Base-by-base conservation (phyloP, 92 coral and sea anemone species). In the Phenganax stokvisi region DNA sequence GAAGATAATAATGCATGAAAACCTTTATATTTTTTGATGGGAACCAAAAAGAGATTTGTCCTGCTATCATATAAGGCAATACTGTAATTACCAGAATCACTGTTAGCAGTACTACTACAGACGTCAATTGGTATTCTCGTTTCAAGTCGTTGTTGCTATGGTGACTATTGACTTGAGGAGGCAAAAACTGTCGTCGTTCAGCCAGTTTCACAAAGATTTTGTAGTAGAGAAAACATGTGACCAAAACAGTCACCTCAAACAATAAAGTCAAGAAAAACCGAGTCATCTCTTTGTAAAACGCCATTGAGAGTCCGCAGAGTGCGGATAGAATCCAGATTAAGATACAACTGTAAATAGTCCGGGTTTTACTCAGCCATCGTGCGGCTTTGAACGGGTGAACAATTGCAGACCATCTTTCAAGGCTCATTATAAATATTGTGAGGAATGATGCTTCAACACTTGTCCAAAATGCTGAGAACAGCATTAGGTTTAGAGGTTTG, bases 161-260 rank as follows among this genome's bases (percentile, higher is more conserved):
- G 30, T 9, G 25, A 47, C 82, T 60, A 17, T 11, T 63, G 9
- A 63, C 16, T 53, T 78, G 82, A 11, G 60, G 51, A 15, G 82
- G 72, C 57, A 78, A 73, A 52, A 58, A 63, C 16, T 29, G 59
- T 25, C 73, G 51, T 12, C 82, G 82, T 51, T 78, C 71, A 0
- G 29, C 72, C 30, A 78, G 82, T 51, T 78, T 78, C 12, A 78
- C 51, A 60, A 78, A 78, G 59, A 78, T 64, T 63, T 78, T 78
- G 73, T 64, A 78, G 61, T 78, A 78, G 0, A 78, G 60, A 52
- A 62, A 37, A 9, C 71, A 59, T 1, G 82, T 78, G 17, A 78
- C 82, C 13, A 78, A 9, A 61, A 78, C 64, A 10, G 82, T 78
- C 6, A 78, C 51, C 51, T 78, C 82, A 17, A 78, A 78, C 59